Evolutionary conservation across 2,797 vertebrate species (phyloP), one percentile per base, ranked within the genome.

Genomic region (Pogonophryne albipinna): DNA sequence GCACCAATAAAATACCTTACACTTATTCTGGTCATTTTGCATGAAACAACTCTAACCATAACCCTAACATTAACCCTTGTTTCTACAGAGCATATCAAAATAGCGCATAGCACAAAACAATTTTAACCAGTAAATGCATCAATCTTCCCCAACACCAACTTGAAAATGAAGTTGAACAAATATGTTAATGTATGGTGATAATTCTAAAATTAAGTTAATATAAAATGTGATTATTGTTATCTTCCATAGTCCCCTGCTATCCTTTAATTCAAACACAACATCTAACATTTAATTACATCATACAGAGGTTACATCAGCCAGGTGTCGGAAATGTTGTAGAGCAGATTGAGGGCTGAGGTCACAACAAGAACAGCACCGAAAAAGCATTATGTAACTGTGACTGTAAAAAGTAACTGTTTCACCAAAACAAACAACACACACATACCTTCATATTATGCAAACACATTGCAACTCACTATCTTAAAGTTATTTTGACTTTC

Each of bases 381-480:
- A 45, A 10, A n/a, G 3, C 4, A 19, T 61, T 41, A 16, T 45
- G 16, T 38, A 6, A 23, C 4, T 50, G 23, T 19, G 10, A 14
- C 50, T 51, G 6, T 49, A 10, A 50, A 49, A 71, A 53, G 4
- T 14, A 66, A 71, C 42, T 49, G 38, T 51, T 65, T 49, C 45
- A 63, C 45, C 19, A 31, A 61, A 20, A 41, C 55, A 9, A 16
- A 45, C 52, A 49, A 20, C 13, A 51, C 6, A 41, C 17, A 56
- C 23, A 64, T 27, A 4, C 14, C 10, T 31, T 23, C 50, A 45
- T 6, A 20, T 45, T 6, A 20, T 45, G 13, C 5, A 57, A 16
- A 42, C 53, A 38, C 3, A 2, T 7, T 46, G 16, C 34, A 38
- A 12, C 14, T 42, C 10, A 42, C 14, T 20, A n/a, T 31, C 42